A percentile compares a stretch with the other conserved stretches of the same genome.
These are phyloP conservation scores for Crocuta crocuta DNA, from an alignment of 2,113 vertebrate species.

Conservation along the genomic window DNA sequence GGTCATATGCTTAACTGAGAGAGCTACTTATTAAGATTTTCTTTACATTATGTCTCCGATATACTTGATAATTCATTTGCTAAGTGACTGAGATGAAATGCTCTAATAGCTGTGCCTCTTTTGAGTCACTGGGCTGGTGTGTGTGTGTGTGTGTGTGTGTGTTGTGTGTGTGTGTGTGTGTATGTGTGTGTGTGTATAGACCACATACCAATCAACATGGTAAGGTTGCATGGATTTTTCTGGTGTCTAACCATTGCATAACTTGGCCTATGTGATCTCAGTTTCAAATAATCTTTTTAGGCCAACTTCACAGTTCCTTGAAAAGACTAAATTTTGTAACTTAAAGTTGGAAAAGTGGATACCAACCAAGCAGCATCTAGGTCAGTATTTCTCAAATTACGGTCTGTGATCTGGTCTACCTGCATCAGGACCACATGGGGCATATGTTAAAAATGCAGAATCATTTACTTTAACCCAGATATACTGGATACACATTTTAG, in stretches of 20 bases:
- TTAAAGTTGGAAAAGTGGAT: background rate
- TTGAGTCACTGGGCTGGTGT: background rate
- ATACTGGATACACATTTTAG: background rate
- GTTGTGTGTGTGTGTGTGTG: background rate
- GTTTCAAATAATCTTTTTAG: background rate
- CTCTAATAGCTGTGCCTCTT: background rate
- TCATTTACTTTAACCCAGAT: background rate
- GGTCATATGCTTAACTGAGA: too few relatives aligned
- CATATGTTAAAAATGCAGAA: background rate
- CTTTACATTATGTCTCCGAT: background rate
- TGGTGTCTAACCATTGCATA: background rate
- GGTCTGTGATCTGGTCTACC: background rate
- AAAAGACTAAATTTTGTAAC: constrained; percentile 6
- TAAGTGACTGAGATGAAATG: background rate
- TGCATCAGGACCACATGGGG: background rate
- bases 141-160: background rate
- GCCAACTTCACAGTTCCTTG: background rate
- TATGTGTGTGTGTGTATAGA: background rate
- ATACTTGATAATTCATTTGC: background rate
- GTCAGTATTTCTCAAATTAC: background rate
- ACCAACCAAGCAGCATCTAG: background rate
- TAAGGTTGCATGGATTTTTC: background rate
- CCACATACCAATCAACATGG: background rate
- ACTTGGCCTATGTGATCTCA: background rate
- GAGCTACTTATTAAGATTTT: background rate